Conservation (phyloP, 1,140 invertebrate genomes). For the Drosophila lacertosa region DNA sequence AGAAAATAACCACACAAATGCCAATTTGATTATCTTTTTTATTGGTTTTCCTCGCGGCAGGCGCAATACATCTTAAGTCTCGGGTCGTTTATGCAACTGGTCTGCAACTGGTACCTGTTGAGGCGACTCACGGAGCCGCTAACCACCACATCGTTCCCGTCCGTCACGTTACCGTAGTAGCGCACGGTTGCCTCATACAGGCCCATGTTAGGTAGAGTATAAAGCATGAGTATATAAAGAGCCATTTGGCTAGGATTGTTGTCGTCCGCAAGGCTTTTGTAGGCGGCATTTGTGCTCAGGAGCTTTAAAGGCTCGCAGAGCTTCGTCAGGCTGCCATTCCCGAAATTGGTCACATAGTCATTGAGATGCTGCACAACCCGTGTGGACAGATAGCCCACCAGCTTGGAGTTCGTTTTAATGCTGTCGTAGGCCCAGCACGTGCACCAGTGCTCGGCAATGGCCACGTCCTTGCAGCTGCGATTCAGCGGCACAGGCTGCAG, state of each 20-base stretch:
- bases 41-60: conserved; percentile 67
- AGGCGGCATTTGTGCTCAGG: conserved; percentile 48
- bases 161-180: conserved; percentile 55
- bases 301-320: conserved; percentile 51
- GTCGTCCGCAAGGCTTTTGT: conserved; percentile 41
- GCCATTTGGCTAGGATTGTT: conserved; percentile 20
- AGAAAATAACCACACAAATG: too few species aligned
- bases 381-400: conserved; percentile 84
- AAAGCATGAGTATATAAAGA: conserved; percentile 83
- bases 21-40: too few species aligned
- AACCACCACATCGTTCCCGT: conserved; percentile 51
- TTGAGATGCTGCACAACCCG: conserved; percentile 85
- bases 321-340: conserved; percentile 62
- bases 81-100: conserved; percentile 85
- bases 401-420: conserved; percentile 79
- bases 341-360: conserved; percentile 57
- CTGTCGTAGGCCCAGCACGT: conserved; percentile 87
- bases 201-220: conserved; percentile 85
- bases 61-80: conserved; percentile 86
- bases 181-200: conserved; percentile 87
- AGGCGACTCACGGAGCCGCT: conserved; percentile 86
- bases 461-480: conserved; percentile 89
- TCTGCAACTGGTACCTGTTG: conserved; percentile 86
- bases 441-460: conserved; percentile 91
- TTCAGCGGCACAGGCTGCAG: conserved; percentile 87